Base-by-base conservation (phyloP, 2,888 invertebrate species). In the Paralinhomoeus sp. region DNA sequence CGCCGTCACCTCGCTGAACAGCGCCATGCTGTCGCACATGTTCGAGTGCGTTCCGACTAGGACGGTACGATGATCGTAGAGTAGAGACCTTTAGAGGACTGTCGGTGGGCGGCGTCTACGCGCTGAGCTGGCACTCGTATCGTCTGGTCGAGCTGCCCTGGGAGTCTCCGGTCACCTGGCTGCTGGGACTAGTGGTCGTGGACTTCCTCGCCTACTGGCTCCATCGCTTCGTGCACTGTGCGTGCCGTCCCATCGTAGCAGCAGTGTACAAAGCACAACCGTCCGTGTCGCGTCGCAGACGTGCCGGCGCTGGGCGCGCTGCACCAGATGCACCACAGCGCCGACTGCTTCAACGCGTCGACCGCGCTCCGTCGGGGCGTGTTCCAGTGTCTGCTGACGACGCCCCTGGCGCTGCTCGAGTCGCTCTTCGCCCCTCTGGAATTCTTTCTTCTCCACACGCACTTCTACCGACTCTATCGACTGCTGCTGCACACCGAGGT, bases 401-500 rank as follows among this genome's bases (percentile, higher is more conserved):
- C 18, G 9, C 21, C 5, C 20, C 24, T 39, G 17, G 39, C 23
- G 13, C 21, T 7, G 9, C n/a, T 39, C n/a, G 24, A 24, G 18
- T 24, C 39, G 17, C 24, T 24, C 3, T 23, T 24, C 24, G 22
- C 22, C 9, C 39, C 39, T 24, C 39, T 24, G 3, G 12, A n/a
- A 3, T 23, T 62, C 18, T 76, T 80, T 59, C 68, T 84, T 51
- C 77, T 78, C 47, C 85, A 87, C 58, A 75, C 79, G 53, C 82
- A 84, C 63, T 78, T 87, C 64, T 84, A 80, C 64, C 71, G 83
- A 50, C 71, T 87, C 34, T 85, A 80, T 67, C 85, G 87, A 71
- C 80, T 84, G 63, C 85, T 84, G 81, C 78, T 85, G 50, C 87
- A 87, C 63, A 85, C 85, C 0, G 77, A 81, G 57, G 72, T 80